Percentiles rank a stretch among this genome's conserved stretches.
These are phyloP conservation scores for Agonum fuliginosum DNA, from an alignment of 2,888 invertebrate genomes.

Conservation along the genomic window DNA sequence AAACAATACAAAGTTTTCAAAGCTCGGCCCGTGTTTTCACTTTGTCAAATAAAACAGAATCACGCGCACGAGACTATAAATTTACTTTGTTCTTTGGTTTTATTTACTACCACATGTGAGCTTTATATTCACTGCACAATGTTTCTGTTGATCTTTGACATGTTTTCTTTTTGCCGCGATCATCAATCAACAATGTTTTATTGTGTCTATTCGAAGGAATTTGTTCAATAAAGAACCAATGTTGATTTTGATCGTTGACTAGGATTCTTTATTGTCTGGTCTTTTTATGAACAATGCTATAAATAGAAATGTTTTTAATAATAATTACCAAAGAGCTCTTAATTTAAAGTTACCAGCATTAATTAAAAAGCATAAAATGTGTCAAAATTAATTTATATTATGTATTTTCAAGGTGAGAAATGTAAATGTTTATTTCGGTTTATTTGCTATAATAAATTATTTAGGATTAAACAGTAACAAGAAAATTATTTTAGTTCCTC, in stretches of 20 bases:
- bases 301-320: no score
- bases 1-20: neutral
- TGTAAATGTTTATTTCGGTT: no score
- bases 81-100: neutral
- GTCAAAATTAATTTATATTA: no score
- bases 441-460: no score
- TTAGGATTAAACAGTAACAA: no score
- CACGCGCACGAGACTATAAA: neutral
- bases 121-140: neutral
- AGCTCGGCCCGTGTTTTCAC: neutral
- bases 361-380: no score
- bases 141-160: slow-evolving; percentile 1
- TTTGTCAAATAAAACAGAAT: neutral
- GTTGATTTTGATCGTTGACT: neutral
- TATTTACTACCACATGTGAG: neutral
- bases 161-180: neutral
- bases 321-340: no score
- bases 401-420: no score
- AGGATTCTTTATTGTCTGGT: neutral
- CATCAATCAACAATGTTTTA: neutral
- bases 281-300: no score
- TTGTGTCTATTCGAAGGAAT: neutral
- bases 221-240: neutral
- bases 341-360: no score
- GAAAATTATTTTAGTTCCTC: no score